Evolutionary conservation across 2,113 vertebrate species (phyloP).

Genomic region (Amblyornis subalaris): DNA sequence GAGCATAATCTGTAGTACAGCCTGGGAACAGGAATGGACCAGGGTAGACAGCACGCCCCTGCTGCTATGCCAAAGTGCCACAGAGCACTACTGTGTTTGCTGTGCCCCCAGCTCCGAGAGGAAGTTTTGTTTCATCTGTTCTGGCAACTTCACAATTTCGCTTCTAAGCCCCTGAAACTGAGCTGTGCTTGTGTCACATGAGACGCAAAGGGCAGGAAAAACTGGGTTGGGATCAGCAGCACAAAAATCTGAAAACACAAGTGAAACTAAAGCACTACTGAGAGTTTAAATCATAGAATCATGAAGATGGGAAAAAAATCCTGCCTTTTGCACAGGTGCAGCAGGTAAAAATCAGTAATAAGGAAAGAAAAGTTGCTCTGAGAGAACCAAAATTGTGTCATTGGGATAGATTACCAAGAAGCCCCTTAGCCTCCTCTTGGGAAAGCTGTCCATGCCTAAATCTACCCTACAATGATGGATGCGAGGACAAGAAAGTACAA

Average conservation of each 20-base stretch:
- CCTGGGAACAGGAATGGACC: conserved; percentile 31
- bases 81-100: not conserved
- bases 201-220: conserved; percentile 29
- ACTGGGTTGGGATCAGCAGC: not conserved
- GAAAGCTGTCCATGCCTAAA: not conserved
- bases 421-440: not conserved
- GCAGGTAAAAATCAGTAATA: not conserved
- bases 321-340: not conserved
- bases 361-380: not conserved
- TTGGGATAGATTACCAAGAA: not conserved
- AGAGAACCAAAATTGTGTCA: not conserved
- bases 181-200: not conserved
- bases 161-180: conserved; percentile 14
- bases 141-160: conserved; percentile 17
- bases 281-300: not conserved
- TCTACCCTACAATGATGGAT: not conserved
- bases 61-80: not conserved
- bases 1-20: not conserved
- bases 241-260: not conserved
- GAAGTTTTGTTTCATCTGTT: conserved; percentile 30
- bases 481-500: not conserved
- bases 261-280: not conserved
- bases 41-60: not conserved
- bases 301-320: not conserved
- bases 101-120: not conserved